Percentiles rank a stretch among this genome's conserved stretches.
Evolutionary conservation across 2,113 vertebrate genomes (phyloP).

Genomic region (Lontra canadensis): DNA sequence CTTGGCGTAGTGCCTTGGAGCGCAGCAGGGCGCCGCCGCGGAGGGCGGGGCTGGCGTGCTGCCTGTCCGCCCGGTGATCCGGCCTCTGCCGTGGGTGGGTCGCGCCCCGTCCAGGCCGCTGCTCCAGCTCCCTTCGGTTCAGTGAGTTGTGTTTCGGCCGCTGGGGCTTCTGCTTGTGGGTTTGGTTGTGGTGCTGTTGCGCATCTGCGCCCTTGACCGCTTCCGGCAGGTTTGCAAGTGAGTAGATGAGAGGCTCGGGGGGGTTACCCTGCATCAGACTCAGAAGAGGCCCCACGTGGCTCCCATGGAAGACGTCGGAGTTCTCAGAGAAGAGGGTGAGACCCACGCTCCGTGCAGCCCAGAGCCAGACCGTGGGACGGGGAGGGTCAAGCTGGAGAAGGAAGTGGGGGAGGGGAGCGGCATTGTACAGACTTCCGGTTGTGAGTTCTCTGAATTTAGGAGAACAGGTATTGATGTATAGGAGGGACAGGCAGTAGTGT

Average conservation of each 20-base stretch:
- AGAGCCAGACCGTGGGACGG: accelerated
- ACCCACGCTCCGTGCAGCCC: accelerated
- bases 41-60: accelerated
- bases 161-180: neutral
- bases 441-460: neutral
- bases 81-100: neutral
- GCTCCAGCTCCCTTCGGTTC: neutral
- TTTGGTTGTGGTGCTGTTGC: neutral
- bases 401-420: neutral
- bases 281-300: neutral
- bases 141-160: neutral
- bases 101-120: neutral
- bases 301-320: neutral
- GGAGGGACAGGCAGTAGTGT: neutral
- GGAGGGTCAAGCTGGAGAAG: neutral
- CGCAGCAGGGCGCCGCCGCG: accelerated
- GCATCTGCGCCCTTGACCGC: neutral
- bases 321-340: neutral
- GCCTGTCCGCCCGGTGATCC: accelerated
- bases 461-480: neutral
- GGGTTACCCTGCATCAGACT: accelerated
- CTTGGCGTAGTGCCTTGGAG: too few relatives aligned
- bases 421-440: neutral
- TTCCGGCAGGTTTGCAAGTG: neutral
- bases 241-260: neutral